Evolutionary conservation across 30 jellyfish, hydroid and myxozoan genomes (phyloP).

Genomic region (Catostylus mosaicus): DNA sequence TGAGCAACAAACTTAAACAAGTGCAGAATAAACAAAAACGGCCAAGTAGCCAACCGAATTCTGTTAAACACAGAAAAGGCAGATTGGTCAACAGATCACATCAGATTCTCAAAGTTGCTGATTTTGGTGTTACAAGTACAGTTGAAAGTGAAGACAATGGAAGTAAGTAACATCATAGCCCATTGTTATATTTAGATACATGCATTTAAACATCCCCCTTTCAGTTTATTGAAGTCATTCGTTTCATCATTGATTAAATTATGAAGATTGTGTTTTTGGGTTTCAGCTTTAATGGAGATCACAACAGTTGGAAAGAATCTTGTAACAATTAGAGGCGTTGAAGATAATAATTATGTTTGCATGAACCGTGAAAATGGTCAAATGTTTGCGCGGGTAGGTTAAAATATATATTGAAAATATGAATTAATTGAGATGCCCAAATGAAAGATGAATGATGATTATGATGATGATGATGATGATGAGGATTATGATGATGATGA

Average conservation of each 20-base stretch:
- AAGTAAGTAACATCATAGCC: slow-evolving; percentile 33
- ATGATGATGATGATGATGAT: no score
- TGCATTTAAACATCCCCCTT: no score
- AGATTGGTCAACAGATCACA: slow-evolving; percentile 53
- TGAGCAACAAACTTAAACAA: slow-evolving; percentile 27
- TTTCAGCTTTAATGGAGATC: slow-evolving; percentile 20
- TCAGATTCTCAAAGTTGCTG: slow-evolving; percentile 22
- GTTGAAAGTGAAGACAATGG: slow-evolving; percentile 19
- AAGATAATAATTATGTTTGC: slow-evolving; percentile 17
- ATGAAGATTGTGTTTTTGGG: background rate
- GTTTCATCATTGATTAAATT: no score
- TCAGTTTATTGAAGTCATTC: no score
- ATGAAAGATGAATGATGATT: no score
- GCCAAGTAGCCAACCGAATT: slow-evolving; percentile 11
- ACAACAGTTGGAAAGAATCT: slow-evolving; percentile 38
- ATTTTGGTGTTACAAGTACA: slow-evolving; percentile 14
- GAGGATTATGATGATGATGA: no score
- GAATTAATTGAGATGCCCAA: background rate
- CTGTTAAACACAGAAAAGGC: slow-evolving; percentile 23
- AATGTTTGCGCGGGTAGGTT: slow-evolving; percentile 43
- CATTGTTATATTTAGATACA: no score
- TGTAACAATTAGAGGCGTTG: slow-evolving; percentile 39
- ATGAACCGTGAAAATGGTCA: slow-evolving; percentile 47
- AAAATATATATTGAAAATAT: background rate
- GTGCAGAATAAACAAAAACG: slow-evolving; percentile 31